Base-by-base conservation (phyloP, 2,888 invertebrate genomes). In the Portevinia maculata region DNA sequence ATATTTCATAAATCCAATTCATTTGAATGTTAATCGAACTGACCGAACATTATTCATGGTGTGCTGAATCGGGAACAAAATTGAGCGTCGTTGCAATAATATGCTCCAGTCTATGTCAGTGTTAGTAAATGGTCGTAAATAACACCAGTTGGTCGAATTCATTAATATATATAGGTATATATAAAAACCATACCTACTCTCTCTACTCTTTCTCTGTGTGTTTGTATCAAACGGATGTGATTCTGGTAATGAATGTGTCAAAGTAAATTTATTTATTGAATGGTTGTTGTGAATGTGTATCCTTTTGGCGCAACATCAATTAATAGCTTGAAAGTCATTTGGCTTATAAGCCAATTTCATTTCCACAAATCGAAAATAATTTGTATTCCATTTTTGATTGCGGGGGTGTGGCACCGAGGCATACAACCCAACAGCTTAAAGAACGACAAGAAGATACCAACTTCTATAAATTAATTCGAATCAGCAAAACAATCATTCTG, bases 341-440 rank as follows among this genome's bases (percentile, higher is more conserved):
- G 64, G 62, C 75, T 64, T 69, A 59, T 75, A 81, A 65, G 57
- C 62, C 75, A 70, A 70, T 64, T 64, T 57, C 41, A 81, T 64
- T 81, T 39, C 57, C 32, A n/a, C 69, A 69, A 69, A 81, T 59
- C 75, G 79, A 69, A 75, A 62, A 75, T 70, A 81, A 75, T 81
- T 79, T 67, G 67, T 67, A 39, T 79, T 60, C 67, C 53, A 60
- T 39, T 62, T 62, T 46, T 11, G 76, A 46, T 67, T 67, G 48
- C 48, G 13, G n/a, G n/a, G 64, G 37, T 24, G 8, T 13, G 28
- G 44, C 11, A 7, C 13, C 13, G 7, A 15, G 7, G 7, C 13
- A 17, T 9, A 41, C 15, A 55, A 19, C 41, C 3, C n/a, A 53
- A 46, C 0, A 57, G 48, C 48, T 64, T 32, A 50, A 32, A 41